A percentile compares a stretch with the other conserved stretches of the same genome.
phyloP scores from a whole-genome alignment of 2,113 vertebrate genomes.

The Corynorhinus townsendii region DNA sequence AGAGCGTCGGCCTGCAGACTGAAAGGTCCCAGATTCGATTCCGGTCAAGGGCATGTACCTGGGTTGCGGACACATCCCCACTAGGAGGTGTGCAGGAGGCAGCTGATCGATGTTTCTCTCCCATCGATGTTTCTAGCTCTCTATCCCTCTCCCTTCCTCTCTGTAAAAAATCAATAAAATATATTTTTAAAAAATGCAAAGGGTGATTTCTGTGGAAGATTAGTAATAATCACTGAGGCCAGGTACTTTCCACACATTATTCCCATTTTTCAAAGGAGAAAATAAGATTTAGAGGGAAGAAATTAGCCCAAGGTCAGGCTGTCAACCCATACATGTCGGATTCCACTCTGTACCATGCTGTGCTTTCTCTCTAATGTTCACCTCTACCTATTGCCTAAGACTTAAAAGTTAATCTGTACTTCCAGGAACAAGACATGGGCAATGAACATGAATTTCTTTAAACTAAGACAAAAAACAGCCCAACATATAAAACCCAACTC shows the following conservation, averaged over 20 bases:
- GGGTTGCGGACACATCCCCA: too few relatives aligned
- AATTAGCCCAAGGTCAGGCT: background rate
- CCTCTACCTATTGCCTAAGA: background rate
- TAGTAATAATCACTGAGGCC: background rate
- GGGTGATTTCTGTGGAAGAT: background rate
- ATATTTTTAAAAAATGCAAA: conserved; percentile 26
- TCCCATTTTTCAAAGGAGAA: background rate
- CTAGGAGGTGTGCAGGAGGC: too few relatives aligned
- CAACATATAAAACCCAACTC: background rate
- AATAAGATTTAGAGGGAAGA: background rate
- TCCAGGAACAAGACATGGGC: background rate
- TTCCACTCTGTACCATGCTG: background rate
- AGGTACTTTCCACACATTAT: background rate
- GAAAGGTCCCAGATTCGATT: too few relatives aligned
- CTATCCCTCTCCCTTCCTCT: too few relatives aligned
- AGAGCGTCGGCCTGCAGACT: too few relatives aligned
- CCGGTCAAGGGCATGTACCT: too few relatives aligned
- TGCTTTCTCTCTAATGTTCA: background rate
- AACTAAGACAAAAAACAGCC: background rate
- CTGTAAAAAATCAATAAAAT: too few relatives aligned
- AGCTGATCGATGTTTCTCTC: too few relatives aligned
- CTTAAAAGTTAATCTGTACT: background rate
- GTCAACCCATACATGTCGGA: background rate
- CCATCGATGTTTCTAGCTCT: too few relatives aligned
- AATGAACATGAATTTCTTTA: background rate